These are phyloP conservation scores for Onychomys arenicola DNA, from an alignment of 2,797 vertebrate species.

Conservation along the genomic window DNA sequence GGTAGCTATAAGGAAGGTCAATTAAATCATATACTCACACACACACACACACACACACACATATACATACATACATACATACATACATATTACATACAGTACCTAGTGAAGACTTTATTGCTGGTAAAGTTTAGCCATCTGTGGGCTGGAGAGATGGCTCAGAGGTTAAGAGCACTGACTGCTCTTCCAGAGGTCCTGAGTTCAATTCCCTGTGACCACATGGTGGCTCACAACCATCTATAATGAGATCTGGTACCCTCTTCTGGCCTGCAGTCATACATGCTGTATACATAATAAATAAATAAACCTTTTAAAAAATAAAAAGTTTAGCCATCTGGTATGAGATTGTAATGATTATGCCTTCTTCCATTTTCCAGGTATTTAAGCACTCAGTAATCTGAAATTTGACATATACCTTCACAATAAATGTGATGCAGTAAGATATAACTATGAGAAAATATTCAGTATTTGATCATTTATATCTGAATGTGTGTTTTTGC, in stretches of 20 bases:
- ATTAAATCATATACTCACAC: too few relatives aligned
- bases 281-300: too few relatives aligned
- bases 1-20: neutral
- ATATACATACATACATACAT: too few relatives aligned
- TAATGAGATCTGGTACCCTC: too few relatives aligned
- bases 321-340: neutral
- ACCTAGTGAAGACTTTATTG: neutral
- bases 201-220: too few relatives aligned
- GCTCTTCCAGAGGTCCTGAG: too few relatives aligned
- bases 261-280: too few relatives aligned
- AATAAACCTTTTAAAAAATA: too few relatives aligned
- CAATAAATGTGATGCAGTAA: neutral
- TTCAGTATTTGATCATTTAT: neutral
- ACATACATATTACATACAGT: neutral
- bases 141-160: too few relatives aligned
- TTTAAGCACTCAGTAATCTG: neutral
- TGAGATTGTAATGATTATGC: neutral
- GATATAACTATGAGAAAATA: neutral
- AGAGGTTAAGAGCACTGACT: too few relatives aligned
- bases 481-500: neutral
- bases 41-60: too few relatives aligned
- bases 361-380: neutral
- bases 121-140: neutral
- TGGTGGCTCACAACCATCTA: too few relatives aligned
- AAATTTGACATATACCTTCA: neutral